Percentiles rank a stretch among this genome's conserved stretches.
phyloP scores from a whole-genome alignment of 2,888 invertebrate species.

The Norana najaformis region DNA sequence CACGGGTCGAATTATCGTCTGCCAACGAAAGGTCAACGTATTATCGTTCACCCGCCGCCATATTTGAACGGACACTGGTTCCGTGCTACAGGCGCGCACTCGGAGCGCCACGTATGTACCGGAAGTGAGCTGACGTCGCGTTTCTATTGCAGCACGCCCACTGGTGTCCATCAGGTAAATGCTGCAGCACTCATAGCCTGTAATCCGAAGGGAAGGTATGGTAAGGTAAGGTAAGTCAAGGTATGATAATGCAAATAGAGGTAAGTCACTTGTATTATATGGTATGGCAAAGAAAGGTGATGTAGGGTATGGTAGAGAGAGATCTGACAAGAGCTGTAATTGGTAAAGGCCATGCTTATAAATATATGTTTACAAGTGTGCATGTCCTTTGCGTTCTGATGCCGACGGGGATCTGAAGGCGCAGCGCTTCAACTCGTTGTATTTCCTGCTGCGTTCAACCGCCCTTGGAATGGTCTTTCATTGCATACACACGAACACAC shows the following conservation, averaged over 20 bases:
- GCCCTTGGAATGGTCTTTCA: too few species aligned
- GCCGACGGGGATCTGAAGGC: too few species aligned
- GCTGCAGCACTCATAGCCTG: conserved; percentile 37
- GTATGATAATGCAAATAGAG: background rate
- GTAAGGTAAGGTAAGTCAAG: background rate
- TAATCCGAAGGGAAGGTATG: background rate
- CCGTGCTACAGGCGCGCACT: conserved; percentile 30
- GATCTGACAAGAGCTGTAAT: too few species aligned
- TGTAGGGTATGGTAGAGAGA: too few species aligned
- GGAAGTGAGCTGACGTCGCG: background rate
- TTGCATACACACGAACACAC: too few species aligned
- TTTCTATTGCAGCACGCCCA: conserved; percentile 33
- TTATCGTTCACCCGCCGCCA: conserved; percentile 29
- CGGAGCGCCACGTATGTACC: conserved; percentile 29
- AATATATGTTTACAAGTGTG: too few species aligned
- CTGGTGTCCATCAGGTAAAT: conserved; percentile 35
- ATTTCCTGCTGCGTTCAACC: too few species aligned
- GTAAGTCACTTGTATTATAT: background rate
- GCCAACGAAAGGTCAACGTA: conserved; percentile 32
- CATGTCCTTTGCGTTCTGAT: too few species aligned
- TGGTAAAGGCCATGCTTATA: too few species aligned
- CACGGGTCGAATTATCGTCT: conserved; percentile 21
- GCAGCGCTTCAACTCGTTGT: too few species aligned
- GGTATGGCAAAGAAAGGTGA: too few species aligned
- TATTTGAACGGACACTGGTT: conserved; percentile 33